These are phyloP conservation scores for Tetheella fluctuosa DNA, from an alignment of 2,888 invertebrate species.

Conservation along the genomic window DNA sequence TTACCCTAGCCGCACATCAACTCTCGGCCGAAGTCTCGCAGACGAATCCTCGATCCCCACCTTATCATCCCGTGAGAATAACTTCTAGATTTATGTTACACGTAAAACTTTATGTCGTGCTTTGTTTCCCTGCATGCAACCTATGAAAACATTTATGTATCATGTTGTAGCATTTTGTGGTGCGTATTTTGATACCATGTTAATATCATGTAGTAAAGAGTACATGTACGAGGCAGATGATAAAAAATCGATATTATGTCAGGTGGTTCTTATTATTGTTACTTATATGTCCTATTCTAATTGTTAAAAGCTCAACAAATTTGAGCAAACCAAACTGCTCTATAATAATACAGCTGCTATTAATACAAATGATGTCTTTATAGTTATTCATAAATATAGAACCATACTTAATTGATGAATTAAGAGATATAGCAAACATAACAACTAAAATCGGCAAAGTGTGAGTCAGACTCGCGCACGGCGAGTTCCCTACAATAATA, in stretches of 20 bases:
- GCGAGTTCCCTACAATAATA: too few relatives aligned
- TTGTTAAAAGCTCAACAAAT: too few relatives aligned
- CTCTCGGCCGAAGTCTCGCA: constrained; percentile 22
- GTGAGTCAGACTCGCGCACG: too few relatives aligned
- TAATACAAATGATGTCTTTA: too few relatives aligned
- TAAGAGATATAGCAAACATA: too few relatives aligned
- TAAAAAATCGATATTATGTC: neutral
- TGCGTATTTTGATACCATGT: neutral
- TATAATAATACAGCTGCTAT: too few relatives aligned
- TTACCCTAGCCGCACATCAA: constrained; percentile 33
- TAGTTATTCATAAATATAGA: too few relatives aligned
- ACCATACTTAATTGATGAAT: too few relatives aligned
- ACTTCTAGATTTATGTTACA: constrained; percentile 78
- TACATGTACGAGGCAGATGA: neutral
- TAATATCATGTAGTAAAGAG: neutral
- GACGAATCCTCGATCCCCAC: constrained; percentile 56
- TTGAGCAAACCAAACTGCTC: too few relatives aligned
- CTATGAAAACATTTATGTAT: constrained; percentile 31
- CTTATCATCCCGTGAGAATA: constrained; percentile 81
- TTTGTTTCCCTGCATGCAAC: constrained; percentile 62
- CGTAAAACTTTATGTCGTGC: constrained; percentile 80
- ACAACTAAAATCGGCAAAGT: too few relatives aligned
- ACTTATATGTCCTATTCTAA: neutral
- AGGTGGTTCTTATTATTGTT: neutral
- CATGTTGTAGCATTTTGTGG: neutral